Percentiles rank a stretch among this genome's conserved stretches.
Evolutionary conservation across 2,888 invertebrate species (phyloP).

Genomic region (Sclerodermus sp.): DNA sequence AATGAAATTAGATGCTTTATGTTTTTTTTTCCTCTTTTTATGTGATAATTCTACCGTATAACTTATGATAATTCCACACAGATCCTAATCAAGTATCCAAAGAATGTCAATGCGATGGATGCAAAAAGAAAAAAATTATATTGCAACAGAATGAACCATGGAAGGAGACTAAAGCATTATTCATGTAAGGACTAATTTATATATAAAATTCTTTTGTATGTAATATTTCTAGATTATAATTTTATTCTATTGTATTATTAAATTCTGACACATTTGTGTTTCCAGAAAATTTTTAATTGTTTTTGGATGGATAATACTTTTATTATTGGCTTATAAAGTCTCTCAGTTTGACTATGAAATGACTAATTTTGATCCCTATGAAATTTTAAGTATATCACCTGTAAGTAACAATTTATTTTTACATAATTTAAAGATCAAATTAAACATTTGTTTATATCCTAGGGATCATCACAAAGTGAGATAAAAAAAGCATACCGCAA

Average conservation of each 20-base stretch:
- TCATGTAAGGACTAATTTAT: slow-evolving; percentile 59
- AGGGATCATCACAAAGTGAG: slow-evolving; percentile 83
- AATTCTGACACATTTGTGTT: too few species aligned
- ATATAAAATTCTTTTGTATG: too few species aligned
- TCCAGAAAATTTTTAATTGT: slow-evolving; percentile 77
- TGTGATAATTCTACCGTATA: neutral
- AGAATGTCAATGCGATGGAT: slow-evolving; percentile 88
- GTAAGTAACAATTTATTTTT: slow-evolving; percentile 61
- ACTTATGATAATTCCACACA: slow-evolving; percentile 48
- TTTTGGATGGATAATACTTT: slow-evolving; percentile 80
- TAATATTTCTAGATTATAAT: neutral
- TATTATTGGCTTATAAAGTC: slow-evolving; percentile 84
- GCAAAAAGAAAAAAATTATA: slow-evolving; percentile 79
- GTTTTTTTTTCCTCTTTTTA: too few species aligned
- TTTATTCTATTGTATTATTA: slow-evolving; percentile 9
- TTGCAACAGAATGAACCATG: slow-evolving; percentile 87
- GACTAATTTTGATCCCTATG: slow-evolving; percentile 98
- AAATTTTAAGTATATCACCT: slow-evolving; percentile 86
- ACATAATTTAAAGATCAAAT: neutral
- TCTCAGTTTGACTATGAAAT: slow-evolving; percentile 98
- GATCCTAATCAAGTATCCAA: slow-evolving; percentile 77
- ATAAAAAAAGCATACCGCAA: slow-evolving; percentile 96
- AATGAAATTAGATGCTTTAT: too few species aligned
- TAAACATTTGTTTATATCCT: slow-evolving; percentile 3
- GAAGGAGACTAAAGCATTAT: slow-evolving; percentile 77